Evolutionary conservation across 2,113 vertebrate species (phyloP).

Genomic region (Typhlomys cinereus): DNA sequence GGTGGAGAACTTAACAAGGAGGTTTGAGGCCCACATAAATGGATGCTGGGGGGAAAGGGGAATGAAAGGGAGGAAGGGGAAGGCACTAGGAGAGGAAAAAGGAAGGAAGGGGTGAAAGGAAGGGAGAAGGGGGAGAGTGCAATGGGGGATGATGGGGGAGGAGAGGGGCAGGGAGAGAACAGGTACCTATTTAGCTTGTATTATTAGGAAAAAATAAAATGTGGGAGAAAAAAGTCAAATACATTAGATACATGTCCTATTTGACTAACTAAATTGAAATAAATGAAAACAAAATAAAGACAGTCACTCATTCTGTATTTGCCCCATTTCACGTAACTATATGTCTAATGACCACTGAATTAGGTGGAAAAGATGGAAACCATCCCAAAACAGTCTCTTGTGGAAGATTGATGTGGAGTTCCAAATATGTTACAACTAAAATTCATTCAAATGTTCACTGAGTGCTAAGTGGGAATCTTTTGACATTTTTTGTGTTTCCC

Average conservation of each 20-base stretch:
- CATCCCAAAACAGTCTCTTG: background rate
- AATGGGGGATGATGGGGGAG: too few relatives aligned
- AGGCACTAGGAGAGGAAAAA: too few relatives aligned
- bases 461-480: background rate
- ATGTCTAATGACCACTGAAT: background rate
- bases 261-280: background rate
- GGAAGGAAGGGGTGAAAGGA: too few relatives aligned
- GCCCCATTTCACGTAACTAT: background rate
- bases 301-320: background rate
- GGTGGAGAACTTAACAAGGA: too few relatives aligned
- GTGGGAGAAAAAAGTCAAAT: too few relatives aligned
- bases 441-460: background rate
- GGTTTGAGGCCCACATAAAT: too few relatives aligned
- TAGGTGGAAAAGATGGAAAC: background rate
- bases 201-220: too few relatives aligned
- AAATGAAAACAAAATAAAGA: conserved; percentile 20
- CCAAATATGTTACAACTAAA: background rate
- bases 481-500: background rate
- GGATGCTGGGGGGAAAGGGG: too few relatives aligned
- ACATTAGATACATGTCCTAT: background rate
- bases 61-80: too few relatives aligned
- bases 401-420: background rate
- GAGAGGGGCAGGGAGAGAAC: too few relatives aligned
- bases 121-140: too few relatives aligned
- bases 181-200: too few relatives aligned